Evolutionary conservation across 2,113 vertebrate species (phyloP), one percentile per base, ranked within the genome.

Genomic region (Leuciscus idus): DNA sequence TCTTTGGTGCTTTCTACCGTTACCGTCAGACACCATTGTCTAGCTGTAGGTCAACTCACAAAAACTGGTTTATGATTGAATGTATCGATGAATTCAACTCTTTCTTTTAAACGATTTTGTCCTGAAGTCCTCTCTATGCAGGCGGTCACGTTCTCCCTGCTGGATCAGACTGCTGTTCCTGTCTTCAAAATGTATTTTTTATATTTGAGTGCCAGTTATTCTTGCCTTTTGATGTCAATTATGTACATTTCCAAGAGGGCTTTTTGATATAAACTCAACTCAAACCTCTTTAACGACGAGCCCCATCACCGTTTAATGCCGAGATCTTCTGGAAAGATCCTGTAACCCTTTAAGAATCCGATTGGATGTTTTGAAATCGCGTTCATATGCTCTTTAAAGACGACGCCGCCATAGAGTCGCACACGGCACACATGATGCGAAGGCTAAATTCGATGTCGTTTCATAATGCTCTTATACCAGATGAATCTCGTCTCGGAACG

Each of bases 381-480:
- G 74, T 68, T 85, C 62, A 83, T 85, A 87, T 89, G 87, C 88
- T 88, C 89, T 91, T 91, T 89, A 88, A 86, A 85, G 81, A 86
- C 43, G 6, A 36, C 21, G 61, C 62, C 23, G 43, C 57, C 78
- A 3, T 33, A 33, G 9, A 55, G 33, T 36, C 8, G 6, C 4
- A 28, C 61, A 55, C 2, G 55, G 2, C 80, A 48, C 30, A 15
- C 81, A 30, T 73, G 19, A 75, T 78, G 84, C 30, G 28, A 78
- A 48, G 30, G 21, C 28, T 73, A 23, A 72, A 76, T 61, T 33
- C 43, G 48, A 82, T 23, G 70, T 43, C 4, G 68, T 70, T 74
- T 62, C 68, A 50, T 70, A 52, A 81, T 3, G 21, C 52, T 21
- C 6, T 6, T 7, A 21, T 55, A 21, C 52, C 36, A 84, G 23